phyloP scores from a whole-genome alignment of 1,140 invertebrate species.

The Hydropsyche tenuis region DNA sequence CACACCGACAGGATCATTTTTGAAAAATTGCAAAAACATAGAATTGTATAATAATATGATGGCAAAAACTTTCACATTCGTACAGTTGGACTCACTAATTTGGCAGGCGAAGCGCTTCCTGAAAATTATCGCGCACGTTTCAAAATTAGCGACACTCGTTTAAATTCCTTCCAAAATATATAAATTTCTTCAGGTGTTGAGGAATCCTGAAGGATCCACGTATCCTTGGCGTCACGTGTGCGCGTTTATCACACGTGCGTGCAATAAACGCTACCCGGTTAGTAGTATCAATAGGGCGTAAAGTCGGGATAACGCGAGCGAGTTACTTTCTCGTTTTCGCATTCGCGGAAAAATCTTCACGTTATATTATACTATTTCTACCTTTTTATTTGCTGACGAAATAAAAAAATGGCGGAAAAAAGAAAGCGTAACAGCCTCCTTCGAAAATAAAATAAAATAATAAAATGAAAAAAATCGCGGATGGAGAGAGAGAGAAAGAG shows the following conservation, averaged over 20 bases:
- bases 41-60: no score
- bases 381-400: no score
- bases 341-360: conserved; percentile 12
- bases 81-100: no score
- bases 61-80: no score
- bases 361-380: conserved; percentile 35
- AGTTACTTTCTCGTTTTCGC: conserved; percentile 29
- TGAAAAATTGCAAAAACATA: no score
- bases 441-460: not conserved
- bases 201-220: no score
- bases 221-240: no score
- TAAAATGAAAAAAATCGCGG: not conserved
- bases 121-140: no score
- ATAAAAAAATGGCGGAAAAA: not conserved
- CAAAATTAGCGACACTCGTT: not conserved
- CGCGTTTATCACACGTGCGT: conserved; percentile 19
- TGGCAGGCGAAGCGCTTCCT: no score
- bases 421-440: not conserved
- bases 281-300: conserved; percentile 27
- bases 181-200: not conserved
- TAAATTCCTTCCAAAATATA: not conserved
- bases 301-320: conserved; percentile 22
- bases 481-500: not conserved
- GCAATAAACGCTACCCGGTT: conserved; percentile 12
- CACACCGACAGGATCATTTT: no score